phyloP scores from a whole-genome alignment of 2,113 vertebrate genomes.

The Psophia crepitans region DNA sequence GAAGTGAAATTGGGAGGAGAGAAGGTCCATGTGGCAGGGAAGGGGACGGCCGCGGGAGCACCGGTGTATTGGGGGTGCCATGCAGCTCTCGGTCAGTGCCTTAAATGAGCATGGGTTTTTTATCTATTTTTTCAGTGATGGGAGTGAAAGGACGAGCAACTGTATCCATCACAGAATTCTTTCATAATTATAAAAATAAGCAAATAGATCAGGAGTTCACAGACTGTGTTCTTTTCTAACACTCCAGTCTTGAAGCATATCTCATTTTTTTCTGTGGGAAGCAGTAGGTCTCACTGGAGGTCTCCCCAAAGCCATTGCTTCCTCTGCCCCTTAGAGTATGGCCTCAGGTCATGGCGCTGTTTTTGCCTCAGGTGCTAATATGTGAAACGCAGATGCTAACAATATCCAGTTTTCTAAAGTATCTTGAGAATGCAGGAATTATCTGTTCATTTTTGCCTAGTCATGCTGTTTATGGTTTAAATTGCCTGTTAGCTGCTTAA shows the following conservation, averaged over 20 bases:
- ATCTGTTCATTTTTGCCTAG: background rate
- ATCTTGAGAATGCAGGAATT: background rate
- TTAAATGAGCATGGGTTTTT: background rate
- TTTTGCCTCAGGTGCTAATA: background rate
- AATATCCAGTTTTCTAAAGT: background rate
- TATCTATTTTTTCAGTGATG: background rate
- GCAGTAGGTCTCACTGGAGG: background rate
- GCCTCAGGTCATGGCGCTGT: background rate
- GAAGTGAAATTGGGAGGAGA: background rate
- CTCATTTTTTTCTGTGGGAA: background rate
- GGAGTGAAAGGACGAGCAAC: rapidly evolving
- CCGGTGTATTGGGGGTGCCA: rapidly evolving
- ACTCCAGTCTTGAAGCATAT: background rate
- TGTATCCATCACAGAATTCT: rapidly evolving
- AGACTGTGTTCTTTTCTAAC: background rate
- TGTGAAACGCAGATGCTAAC: background rate
- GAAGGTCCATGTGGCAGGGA: background rate
- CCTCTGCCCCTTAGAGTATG: background rate
- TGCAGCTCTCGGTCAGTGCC: background rate
- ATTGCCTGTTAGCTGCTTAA: background rate
- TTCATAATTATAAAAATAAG: background rate
- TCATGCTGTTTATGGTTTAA: background rate
- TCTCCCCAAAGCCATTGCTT: background rate
- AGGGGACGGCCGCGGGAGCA: rapidly evolving
- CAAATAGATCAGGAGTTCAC: background rate